Percentiles rank a stretch among this genome's conserved stretches.
Conservation (phyloP, 2,888 invertebrate genomes). For the Camptogramma bilineatum region DNA sequence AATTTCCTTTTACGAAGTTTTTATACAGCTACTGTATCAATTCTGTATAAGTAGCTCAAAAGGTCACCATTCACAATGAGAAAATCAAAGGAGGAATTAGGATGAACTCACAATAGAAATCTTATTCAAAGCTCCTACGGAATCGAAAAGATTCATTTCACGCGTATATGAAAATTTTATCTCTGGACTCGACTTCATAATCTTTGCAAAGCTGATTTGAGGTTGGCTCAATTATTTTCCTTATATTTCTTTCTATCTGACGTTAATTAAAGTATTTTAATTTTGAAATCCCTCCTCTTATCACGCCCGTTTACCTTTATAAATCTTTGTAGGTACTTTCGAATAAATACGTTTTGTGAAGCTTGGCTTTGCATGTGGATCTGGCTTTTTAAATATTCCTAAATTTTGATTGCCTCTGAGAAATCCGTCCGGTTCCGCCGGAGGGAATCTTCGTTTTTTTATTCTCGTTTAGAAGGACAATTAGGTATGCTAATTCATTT, state of each 20-base stretch:
- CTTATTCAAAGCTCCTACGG: slow-evolving; percentile 55
- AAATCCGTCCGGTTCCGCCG: slow-evolving; percentile 68
- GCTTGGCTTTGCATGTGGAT: slow-evolving; percentile 70
- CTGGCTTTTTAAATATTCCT: slow-evolving; percentile 71
- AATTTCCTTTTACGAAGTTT: slow-evolving; percentile 12
- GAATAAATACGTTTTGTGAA: slow-evolving; percentile 59
- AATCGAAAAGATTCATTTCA: slow-evolving; percentile 62
- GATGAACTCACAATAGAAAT: slow-evolving; percentile 59
- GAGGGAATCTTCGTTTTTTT: slow-evolving; percentile 72
- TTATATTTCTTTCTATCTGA: slow-evolving; percentile 58
- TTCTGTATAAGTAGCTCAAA: slow-evolving; percentile 41
- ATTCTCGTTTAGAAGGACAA: slow-evolving; percentile 74
- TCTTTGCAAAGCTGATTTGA: slow-evolving; percentile 60
- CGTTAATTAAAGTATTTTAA: slow-evolving; percentile 73
- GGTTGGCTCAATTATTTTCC: slow-evolving; percentile 54
- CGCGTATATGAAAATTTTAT: slow-evolving; percentile 62
- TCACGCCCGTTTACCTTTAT: slow-evolving; percentile 49
- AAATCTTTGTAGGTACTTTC: slow-evolving; percentile 62
- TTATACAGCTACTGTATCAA: slow-evolving; percentile 18
- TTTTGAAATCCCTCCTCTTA: slow-evolving; percentile 55
- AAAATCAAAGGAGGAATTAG: slow-evolving; percentile 60
- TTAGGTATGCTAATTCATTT: slow-evolving; percentile 82
- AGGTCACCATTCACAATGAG: slow-evolving; percentile 55
- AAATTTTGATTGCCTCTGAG: slow-evolving; percentile 79
- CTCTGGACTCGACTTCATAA: slow-evolving; percentile 55